A percentile compares a stretch with the other conserved stretches of the same genome.
Evolutionary conservation across 35 echinoderm and acorn worm genomes (phyloP).

Genomic region (Hemicentrotus pulcherrimus): DNA sequence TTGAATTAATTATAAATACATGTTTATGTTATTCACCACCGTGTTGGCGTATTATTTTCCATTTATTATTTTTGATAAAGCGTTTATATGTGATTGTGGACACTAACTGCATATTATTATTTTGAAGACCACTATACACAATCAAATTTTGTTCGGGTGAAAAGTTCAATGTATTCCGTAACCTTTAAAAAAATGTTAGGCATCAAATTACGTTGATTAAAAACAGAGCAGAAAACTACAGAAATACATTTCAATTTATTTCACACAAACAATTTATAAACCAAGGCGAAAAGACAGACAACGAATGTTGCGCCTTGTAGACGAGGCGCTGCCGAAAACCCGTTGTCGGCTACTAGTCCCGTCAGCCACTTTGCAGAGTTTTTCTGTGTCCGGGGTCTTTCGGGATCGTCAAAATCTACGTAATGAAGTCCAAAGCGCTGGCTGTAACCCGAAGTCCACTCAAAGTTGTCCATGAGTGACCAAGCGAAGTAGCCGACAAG

Average conservation of each 20-base stretch:
- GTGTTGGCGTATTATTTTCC: too few relatives aligned
- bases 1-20: too few relatives aligned
- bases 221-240: background rate
- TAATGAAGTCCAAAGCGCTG: conserved; percentile 58
- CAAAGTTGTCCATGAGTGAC: conserved; percentile 68
- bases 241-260: background rate
- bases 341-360: conserved; percentile 16
- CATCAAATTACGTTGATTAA: background rate
- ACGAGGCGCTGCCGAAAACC: background rate
- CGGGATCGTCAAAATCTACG: conserved; percentile 55
- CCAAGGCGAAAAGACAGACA: background rate
- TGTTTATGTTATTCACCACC: too few relatives aligned
- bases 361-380: background rate
- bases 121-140: too few relatives aligned
- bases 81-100: too few relatives aligned
- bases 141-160: background rate
- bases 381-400: conserved; percentile 46
- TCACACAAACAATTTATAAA: conserved; percentile 20
- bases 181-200: background rate
- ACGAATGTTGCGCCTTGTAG: background rate
- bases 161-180: background rate
- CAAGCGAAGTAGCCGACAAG: conserved; percentile 55
- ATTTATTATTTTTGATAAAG: too few relatives aligned
- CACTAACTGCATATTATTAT: too few relatives aligned
- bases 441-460: conserved; percentile 56